phyloP scores from a whole-genome alignment of 1,140 invertebrate species.

The Chelonus insularis region DNA sequence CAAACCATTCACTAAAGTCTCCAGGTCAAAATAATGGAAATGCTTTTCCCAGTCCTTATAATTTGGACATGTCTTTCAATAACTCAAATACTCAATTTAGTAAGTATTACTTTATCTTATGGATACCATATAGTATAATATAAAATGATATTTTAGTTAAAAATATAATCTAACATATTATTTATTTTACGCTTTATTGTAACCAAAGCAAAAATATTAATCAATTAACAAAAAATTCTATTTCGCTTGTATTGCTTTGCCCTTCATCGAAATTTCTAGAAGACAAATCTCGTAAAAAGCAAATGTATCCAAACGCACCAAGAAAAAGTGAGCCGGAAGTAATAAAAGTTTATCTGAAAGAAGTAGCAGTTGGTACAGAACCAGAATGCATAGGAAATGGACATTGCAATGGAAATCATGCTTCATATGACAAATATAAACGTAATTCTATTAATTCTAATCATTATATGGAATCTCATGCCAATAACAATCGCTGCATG shows the following conservation, averaged over 20 bases:
- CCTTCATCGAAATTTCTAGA: constrained; percentile 35
- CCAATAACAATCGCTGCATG: constrained; percentile 26
- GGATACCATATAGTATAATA: not conserved
- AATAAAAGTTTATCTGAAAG: constrained; percentile 53
- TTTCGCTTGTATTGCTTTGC: no score
- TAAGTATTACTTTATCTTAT: constrained; percentile 26
- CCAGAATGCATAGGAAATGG: constrained; percentile 38
- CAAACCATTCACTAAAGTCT: constrained; percentile 27
- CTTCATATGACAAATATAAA: constrained; percentile 38
- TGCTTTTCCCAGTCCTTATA: constrained; percentile 48
- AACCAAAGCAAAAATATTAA: no score
- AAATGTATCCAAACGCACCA: constrained; percentile 24
- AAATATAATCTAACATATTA: not conserved
- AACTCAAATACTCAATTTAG: constrained; percentile 38
- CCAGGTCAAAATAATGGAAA: constrained; percentile 10
- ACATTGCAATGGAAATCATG: not conserved
- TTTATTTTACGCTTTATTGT: no score
- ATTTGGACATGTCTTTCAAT: constrained; percentile 42
- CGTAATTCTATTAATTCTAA: constrained; percentile 36
- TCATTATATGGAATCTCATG: constrained; percentile 7
- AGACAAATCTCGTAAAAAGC: constrained; percentile 24
- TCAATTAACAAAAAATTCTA: no score
- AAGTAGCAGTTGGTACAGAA: constrained; percentile 55
- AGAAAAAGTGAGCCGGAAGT: constrained; percentile 37
- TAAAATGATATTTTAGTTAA: not conserved